A percentile compares a stretch with the other conserved stretches of the same genome.
Conservation (phyloP, 1,140 invertebrate genomes). For the Neomicropteryx cornuta region DNA sequence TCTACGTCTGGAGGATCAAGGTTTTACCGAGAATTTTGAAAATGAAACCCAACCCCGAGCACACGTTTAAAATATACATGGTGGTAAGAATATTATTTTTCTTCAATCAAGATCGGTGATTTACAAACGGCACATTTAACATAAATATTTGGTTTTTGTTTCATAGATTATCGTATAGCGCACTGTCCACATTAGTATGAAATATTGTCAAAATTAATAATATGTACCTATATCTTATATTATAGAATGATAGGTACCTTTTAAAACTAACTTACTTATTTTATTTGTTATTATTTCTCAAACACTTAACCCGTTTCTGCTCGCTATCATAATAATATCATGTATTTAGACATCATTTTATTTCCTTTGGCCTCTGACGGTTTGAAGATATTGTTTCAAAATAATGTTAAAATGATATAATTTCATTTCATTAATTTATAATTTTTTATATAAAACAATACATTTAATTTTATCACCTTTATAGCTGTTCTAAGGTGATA, state of each 20-base stretch:
- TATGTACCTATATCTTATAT: neutral
- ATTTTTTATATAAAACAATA: no score
- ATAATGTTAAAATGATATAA: no score
- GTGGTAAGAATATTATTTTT: conserved; percentile 30
- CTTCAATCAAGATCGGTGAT: conserved; percentile 2
- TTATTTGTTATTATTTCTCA: no score
- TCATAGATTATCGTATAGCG: neutral
- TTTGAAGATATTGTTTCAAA: no score
- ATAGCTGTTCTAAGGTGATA: no score
- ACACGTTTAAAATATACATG: conserved; percentile 62
- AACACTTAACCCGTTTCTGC: no score
- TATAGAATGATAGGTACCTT: conserved; percentile 1
- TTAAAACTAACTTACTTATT: conserved; percentile 2
- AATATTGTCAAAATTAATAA: conserved; percentile 1
- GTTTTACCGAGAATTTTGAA: conserved; percentile 60
- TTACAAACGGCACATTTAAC: neutral
- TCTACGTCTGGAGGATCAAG: conserved; percentile 65
- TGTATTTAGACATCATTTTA: no score
- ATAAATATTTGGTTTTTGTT: neutral
- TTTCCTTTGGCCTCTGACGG: no score
- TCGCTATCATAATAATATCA: no score
- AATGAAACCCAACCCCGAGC: conserved; percentile 46
- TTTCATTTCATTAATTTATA: no score
- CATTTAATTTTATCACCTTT: no score
- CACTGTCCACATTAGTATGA: neutral